Evolutionary conservation across 2,113 vertebrate genomes (phyloP).

Genomic region (Protobothrops flavoviridis): DNA sequence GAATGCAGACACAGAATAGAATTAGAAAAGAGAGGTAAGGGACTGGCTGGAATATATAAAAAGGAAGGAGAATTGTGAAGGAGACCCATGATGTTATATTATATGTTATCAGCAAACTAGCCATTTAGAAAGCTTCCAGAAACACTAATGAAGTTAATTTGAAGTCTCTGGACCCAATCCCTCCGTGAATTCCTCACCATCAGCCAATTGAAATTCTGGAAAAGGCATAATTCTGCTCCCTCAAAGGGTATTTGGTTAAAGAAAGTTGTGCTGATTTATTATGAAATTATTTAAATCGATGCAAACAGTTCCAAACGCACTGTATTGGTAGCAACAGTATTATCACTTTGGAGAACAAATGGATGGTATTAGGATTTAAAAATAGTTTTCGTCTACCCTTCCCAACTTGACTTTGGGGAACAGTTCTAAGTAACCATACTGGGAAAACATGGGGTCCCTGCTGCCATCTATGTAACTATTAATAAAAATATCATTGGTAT

Average conservation of each 20-base stretch:
- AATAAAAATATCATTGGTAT: background rate
- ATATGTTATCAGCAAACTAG: background rate
- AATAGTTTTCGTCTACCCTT: background rate
- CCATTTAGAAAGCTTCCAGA: background rate
- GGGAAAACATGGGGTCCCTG: too few species aligned
- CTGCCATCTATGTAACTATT: background rate
- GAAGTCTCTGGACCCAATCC: background rate
- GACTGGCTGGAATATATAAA: background rate
- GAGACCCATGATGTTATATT: background rate
- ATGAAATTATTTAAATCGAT: background rate
- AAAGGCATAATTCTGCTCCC: background rate
- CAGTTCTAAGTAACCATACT: background rate
- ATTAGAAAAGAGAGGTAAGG: background rate
- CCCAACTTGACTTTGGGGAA: background rate
- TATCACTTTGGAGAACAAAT: background rate
- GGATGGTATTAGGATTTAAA: background rate
- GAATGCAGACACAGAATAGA: background rate
- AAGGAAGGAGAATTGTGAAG: background rate
- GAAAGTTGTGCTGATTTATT: background rate
- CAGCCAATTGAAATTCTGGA: background rate
- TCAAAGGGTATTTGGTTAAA: background rate
- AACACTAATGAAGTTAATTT: background rate
- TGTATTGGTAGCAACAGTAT: background rate
- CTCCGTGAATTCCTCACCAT: background rate
- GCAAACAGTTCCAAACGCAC: background rate